Conservation (phyloP, 2,888 invertebrate genomes). For the Molanna angustata region DNA sequence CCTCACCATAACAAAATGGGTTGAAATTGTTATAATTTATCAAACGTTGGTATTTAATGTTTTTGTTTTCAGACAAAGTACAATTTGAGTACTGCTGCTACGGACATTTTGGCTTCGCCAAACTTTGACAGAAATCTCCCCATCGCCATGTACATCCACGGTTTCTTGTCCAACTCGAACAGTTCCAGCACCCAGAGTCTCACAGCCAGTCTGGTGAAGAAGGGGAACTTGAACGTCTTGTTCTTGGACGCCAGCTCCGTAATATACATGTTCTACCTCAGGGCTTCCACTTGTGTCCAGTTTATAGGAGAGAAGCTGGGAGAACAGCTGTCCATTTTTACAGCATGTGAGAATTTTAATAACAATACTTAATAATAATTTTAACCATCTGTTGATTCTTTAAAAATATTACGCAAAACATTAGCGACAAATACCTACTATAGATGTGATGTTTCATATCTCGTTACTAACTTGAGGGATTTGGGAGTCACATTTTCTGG, state of each 20-base stretch:
- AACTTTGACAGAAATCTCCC: slow-evolving; percentile 1
- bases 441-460: too few relatives aligned
- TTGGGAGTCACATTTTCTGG: too few relatives aligned
- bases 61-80: slow-evolving; percentile 5
- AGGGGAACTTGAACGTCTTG: slow-evolving; percentile 37
- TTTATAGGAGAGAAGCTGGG: slow-evolving; percentile 46
- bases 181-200: neutral
- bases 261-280: slow-evolving; percentile 44
- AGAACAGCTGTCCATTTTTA: neutral
- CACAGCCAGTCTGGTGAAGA: neutral
- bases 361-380: too few relatives aligned
- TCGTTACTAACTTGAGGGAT: too few relatives aligned
- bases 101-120: neutral
- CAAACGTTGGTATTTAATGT: neutral
- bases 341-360: neutral
- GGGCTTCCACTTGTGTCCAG: slow-evolving; percentile 43
- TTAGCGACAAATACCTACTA: too few relatives aligned
- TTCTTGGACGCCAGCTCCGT: slow-evolving; percentile 47
- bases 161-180: neutral
- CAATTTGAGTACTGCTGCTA: neutral
- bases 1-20: too few relatives aligned
- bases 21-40: too few relatives aligned
- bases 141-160: neutral
- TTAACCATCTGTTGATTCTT: too few relatives aligned
- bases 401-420: too few relatives aligned